Conservation (phyloP, 2,797 vertebrate genomes). For the Arnoldichthys spilopterus region DNA sequence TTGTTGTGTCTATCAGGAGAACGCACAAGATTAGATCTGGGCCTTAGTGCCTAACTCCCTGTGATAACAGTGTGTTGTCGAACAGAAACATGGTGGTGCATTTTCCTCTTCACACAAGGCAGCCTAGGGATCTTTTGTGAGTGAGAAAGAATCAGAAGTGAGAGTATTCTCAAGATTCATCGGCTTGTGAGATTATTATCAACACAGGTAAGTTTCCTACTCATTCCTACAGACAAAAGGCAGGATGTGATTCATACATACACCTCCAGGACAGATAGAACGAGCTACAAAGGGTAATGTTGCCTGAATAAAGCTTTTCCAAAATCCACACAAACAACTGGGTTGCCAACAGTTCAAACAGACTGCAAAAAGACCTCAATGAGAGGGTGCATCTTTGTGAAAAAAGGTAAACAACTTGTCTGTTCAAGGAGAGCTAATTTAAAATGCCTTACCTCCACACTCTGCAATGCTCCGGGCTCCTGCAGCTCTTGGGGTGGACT, state of each 20-base stretch:
- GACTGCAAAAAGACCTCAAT: neutral
- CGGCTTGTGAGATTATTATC: conserved; percentile 74
- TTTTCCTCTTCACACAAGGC: conserved; percentile 51
- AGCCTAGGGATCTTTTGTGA: conserved; percentile 47
- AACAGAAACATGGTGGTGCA: conserved; percentile 73
- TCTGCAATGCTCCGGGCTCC: conserved; percentile 83
- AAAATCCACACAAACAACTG: neutral
- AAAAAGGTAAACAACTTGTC: conserved; percentile 13
- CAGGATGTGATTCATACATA: conserved; percentile 57
- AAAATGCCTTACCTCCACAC: conserved; percentile 80
- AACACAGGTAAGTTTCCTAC: conserved; percentile 69
- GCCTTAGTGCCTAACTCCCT: conserved; percentile 62
- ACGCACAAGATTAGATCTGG: conserved; percentile 69
- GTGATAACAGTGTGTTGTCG: conserved; percentile 69
- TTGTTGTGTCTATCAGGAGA: conserved; percentile 80
- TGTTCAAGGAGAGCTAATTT: conserved; percentile 1
- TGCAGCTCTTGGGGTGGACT: conserved; percentile 72
- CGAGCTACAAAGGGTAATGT: conserved; percentile 14
- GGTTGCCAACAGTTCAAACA: neutral
- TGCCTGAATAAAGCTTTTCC: neutral
- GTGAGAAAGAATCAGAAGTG: conserved; percentile 66
- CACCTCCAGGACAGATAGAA: neutral
- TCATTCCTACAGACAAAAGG: conserved; percentile 63
- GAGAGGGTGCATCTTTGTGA: neutral
- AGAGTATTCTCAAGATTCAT: conserved; percentile 62